Conservation (phyloP, 1,140 invertebrate species). For the Drosophila triauraria region DNA sequence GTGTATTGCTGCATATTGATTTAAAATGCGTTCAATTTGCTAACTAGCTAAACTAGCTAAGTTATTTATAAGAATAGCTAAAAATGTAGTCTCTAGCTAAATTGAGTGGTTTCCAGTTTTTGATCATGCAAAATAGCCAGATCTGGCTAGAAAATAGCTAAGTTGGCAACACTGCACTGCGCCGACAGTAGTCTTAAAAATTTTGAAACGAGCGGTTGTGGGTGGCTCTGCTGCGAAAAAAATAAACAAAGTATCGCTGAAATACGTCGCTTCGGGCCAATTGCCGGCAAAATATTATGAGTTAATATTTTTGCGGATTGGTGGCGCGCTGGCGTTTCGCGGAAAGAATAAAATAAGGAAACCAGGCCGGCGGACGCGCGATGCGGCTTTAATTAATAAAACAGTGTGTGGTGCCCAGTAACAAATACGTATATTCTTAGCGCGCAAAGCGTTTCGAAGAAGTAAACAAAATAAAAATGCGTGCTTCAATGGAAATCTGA, state of each 20-base stretch:
- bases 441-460: conserved; percentile 24
- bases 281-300: conserved; percentile 19
- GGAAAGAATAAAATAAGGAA: not conserved
- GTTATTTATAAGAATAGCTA: too few relatives aligned
- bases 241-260: not conserved
- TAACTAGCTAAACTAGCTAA: too few relatives aligned
- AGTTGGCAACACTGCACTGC: too few relatives aligned
- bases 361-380: not conserved
- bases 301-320: not conserved
- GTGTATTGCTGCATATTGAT: too few relatives aligned
- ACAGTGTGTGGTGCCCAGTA: not conserved
- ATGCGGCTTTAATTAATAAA: conserved; percentile 8
- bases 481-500: conserved; percentile 33
- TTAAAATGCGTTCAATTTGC: too few relatives aligned
- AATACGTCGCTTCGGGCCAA: not conserved
- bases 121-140: too few relatives aligned
- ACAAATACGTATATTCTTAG: conserved; percentile 13
- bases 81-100: too few relatives aligned
- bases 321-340: conserved; percentile 7
- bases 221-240: not conserved
- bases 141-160: too few relatives aligned
- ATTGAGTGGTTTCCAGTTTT: too few relatives aligned
- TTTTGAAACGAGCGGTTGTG: conserved; percentile 16
- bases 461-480: conserved; percentile 48
- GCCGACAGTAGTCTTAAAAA: not conserved